Base-by-base conservation (phyloP, 2,113 vertebrate species). In the Andinoacara biseriatus region DNA sequence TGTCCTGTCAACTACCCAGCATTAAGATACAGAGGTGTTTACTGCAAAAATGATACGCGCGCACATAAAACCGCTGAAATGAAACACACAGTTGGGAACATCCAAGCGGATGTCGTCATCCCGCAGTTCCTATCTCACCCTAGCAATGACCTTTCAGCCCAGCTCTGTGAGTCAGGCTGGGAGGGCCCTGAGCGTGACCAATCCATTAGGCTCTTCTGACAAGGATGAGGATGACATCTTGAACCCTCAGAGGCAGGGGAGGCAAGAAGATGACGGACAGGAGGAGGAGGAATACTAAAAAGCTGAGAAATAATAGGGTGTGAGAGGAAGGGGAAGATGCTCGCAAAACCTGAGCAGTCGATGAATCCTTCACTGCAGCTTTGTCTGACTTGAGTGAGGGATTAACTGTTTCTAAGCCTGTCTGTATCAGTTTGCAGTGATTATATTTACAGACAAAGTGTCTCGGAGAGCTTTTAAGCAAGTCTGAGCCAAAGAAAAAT, bases 151-250 rank as follows among this genome's bases (percentile, higher is more conserved):
- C 92, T 87, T 81, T 90, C 40, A 87, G 84, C 87, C 79, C 56
- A 3, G 59, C 87, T 81, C 90, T 91, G 79, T 90, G 94, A 93
- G 85, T 92, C 92, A 93, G 90, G 89, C 69, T 89, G 87, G 81
- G 92, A 86, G 92, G 84, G 90, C 85, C 78, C 87, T 81, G 87
- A 91, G 89, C 82, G 89, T 92, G 93, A 94, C 93, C 91, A 26
- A 95, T 95, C 92, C 94, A 95, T 96, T 94, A 94, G 85, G 88
- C 85, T 89, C 65, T 76, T 80, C 86, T 93, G 95, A 96, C 94
- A 94, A 90, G 92, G 91, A 95, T 94, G 94, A 94, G 95, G 89
- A 92, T 94, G 92, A 95, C 95, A 94, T 95, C 91, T 95, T 95
- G 90, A 94, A 93, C 94, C 93, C 81, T 65, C 35, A 79, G 86